phyloP scores from a whole-genome alignment of 2,888 invertebrate species.

The Caradrina kadenii region DNA sequence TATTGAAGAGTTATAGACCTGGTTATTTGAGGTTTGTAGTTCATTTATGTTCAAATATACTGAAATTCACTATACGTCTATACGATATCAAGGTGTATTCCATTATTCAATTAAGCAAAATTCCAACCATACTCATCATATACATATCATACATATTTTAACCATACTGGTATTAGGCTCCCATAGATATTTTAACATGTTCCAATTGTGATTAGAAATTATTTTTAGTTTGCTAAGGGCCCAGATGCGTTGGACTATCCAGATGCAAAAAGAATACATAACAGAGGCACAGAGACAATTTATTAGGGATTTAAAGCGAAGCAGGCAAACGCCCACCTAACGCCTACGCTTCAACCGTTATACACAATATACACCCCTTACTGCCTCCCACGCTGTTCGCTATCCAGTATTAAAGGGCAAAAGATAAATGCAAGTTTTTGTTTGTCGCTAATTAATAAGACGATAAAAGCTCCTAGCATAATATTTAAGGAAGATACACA shows the following conservation, averaged over 20 bases:
- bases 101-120: neutral
- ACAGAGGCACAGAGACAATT: constrained; percentile 34
- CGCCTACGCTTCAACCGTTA: constrained; percentile 60
- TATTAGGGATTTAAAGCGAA: constrained; percentile 53
- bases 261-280: constrained; percentile 20
- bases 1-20: neutral
- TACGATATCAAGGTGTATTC: neutral
- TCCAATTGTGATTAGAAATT: neutral
- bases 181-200: neutral
- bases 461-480: neutral
- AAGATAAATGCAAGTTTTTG: constrained; percentile 3
- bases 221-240: neutral
- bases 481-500: constrained; percentile 29
- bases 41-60: neutral
- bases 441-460: neutral
- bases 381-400: constrained; percentile 26
- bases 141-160: no score
- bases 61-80: neutral
- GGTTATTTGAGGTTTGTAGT: neutral
- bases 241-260: neutral
- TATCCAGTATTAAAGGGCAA: constrained; percentile 26
- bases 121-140: no score
- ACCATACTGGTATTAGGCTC: no score
- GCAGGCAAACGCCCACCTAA: constrained; percentile 62
- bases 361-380: constrained; percentile 49